phyloP scores from a whole-genome alignment of 2,113 vertebrate species.

The Mola mola region DNA sequence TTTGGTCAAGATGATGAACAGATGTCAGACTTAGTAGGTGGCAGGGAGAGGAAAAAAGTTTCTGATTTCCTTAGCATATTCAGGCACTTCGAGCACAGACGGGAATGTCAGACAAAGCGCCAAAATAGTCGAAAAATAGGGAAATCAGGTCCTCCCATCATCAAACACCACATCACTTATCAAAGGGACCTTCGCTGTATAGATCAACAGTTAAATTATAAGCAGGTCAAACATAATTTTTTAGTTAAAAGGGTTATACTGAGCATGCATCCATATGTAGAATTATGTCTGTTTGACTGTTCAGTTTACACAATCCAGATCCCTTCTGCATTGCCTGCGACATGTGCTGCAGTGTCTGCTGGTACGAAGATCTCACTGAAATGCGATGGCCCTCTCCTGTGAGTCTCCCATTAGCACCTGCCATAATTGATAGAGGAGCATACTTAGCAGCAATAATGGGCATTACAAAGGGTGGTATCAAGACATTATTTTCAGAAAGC shows the following conservation, averaged over 20 bases:
- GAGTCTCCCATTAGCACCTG: slow-evolving; percentile 76
- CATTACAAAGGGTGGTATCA: slow-evolving; percentile 74
- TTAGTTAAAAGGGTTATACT: neutral
- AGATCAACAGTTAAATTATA: neutral
- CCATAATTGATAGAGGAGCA: slow-evolving; percentile 79
- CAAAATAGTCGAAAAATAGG: neutral
- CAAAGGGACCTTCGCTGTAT: slow-evolving; percentile 2
- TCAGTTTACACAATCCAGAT: slow-evolving; percentile 51
- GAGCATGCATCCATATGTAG: neutral
- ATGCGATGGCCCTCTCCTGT: slow-evolving; percentile 67
- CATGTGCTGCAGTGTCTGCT: slow-evolving; percentile 58
- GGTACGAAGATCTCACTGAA: slow-evolving; percentile 69
- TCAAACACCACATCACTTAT: slow-evolving; percentile 16
- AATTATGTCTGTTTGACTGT: slow-evolving; percentile 9
- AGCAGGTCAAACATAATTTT: neutral
- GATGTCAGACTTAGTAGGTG: slow-evolving; percentile 56
- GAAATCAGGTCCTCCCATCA: slow-evolving; percentile 10
- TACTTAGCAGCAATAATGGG: slow-evolving; percentile 80
- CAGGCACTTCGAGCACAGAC: slow-evolving; percentile 23
- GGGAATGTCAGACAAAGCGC: neutral
- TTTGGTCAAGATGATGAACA: slow-evolving; percentile 43
- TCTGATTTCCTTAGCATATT: slow-evolving; percentile 36
- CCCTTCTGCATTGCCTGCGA: slow-evolving; percentile 13
- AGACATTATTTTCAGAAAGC: slow-evolving; percentile 75
- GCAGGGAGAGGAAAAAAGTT: slow-evolving; percentile 51